Conservation (phyloP, 2,888 invertebrate genomes). For the Frankliniella fusca region DNA sequence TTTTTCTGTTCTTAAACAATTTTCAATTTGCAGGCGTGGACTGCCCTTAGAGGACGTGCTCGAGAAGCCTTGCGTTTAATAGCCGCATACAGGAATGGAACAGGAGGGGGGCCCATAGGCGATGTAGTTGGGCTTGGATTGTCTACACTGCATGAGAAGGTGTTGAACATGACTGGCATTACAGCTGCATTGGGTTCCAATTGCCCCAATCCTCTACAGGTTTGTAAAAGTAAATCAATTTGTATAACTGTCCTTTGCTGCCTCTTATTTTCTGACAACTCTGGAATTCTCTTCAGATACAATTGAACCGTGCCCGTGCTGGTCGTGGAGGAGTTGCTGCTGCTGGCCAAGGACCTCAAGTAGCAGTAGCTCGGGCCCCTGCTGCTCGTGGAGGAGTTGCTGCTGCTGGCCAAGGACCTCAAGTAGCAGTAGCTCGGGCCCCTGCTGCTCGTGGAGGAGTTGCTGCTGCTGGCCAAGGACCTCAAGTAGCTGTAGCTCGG, state of each 20-base stretch:
- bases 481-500: too few species aligned
- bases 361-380: too few species aligned
- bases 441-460: too few species aligned
- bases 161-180: neutral
- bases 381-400: too few species aligned
- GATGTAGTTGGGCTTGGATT: neutral
- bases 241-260: neutral
- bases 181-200: neutral
- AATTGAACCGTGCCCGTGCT: too few species aligned
- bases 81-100: neutral
- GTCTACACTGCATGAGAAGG: neutral
- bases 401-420: too few species aligned
- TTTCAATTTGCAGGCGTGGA: neutral
- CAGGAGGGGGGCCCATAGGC: neutral
- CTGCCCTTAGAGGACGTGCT: neutral
- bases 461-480: too few species aligned
- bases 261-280: neutral
- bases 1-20: neutral
- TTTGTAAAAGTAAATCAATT: neutral
- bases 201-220: neutral
- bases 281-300: neutral
- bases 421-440: too few species aligned
- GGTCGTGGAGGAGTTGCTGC: too few species aligned
- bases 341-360: too few species aligned
- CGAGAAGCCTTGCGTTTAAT: neutral